Conservation (phyloP, 2,113 vertebrate genomes). For the Chloropsis cyanopogon region DNA sequence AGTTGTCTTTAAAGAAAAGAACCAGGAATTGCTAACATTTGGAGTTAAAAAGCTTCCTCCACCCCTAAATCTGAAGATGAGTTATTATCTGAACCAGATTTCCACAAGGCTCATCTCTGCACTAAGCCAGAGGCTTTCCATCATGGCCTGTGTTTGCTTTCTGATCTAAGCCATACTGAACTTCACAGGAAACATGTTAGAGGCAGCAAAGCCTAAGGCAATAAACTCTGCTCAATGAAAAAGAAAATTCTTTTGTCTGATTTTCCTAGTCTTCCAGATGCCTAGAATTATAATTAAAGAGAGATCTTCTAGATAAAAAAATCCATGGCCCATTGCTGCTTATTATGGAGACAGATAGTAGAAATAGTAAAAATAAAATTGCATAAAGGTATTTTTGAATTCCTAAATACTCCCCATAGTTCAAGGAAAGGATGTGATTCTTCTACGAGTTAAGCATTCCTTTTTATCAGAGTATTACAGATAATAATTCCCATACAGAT, state of each 20-base stretch:
- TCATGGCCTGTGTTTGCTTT: neutral
- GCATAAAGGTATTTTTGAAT: neutral
- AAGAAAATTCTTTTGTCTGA: neutral
- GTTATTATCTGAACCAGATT: neutral
- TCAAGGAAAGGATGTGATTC: neutral
- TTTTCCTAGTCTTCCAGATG: neutral
- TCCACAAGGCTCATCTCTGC: neutral
- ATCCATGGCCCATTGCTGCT: neutral
- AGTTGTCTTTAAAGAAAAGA: neutral
- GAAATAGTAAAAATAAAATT: neutral
- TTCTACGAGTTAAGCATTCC: neutral
- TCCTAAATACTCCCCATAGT: neutral
- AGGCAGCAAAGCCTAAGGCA: slow-evolving; percentile 7
- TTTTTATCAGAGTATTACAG: neutral
- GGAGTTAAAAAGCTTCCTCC: neutral
- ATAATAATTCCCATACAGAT: neutral
- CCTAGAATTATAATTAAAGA: neutral
- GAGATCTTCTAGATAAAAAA: neutral
- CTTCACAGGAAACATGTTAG: neutral
- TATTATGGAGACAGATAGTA: neutral
- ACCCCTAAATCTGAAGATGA: neutral
- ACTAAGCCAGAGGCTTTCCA: neutral
- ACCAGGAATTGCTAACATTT: neutral
- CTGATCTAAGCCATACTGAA: neutral
- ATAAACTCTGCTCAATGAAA: neutral